Conservation (phyloP, 2,113 vertebrate species). For the Zonotrichia leucophrys region DNA sequence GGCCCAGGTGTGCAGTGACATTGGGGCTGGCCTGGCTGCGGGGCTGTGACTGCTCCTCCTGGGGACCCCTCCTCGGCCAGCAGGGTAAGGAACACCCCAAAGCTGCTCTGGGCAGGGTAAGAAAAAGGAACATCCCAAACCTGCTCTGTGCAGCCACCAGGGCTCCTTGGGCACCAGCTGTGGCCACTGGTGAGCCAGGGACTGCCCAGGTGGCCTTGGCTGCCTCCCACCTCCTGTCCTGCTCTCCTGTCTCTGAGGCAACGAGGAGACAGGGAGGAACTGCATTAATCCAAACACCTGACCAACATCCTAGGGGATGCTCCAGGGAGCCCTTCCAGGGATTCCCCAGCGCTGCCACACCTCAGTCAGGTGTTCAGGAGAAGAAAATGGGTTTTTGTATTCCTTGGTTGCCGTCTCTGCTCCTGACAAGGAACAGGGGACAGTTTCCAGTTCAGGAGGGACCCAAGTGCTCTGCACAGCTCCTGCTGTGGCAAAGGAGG, state of each 20-base stretch:
- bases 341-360: neutral
- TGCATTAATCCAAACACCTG: neutral
- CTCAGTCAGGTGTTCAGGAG: neutral
- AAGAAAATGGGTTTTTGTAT: neutral
- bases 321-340: neutral
- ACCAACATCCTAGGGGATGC: neutral
- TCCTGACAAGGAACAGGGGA: neutral
- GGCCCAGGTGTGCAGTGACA: neutral
- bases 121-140: too few relatives aligned
- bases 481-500: fast-evolving
- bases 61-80: neutral
- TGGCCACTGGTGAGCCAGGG: fast-evolving
- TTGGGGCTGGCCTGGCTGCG: fast-evolving
- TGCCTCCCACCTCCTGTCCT: neutral
- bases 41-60: neutral
- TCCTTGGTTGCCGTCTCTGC: neutral
- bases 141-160: neutral
- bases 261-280: neutral
- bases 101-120: too few relatives aligned
- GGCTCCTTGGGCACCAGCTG: fast-evolving
- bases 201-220: neutral
- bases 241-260: neutral
- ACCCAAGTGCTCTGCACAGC: neutral
- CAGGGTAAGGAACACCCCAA: neutral
- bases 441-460: neutral